Percentiles rank a stretch among this genome's conserved stretches.
Conservation (phyloP, 2,113 vertebrate genomes). For the Atherinomorus stipes region DNA sequence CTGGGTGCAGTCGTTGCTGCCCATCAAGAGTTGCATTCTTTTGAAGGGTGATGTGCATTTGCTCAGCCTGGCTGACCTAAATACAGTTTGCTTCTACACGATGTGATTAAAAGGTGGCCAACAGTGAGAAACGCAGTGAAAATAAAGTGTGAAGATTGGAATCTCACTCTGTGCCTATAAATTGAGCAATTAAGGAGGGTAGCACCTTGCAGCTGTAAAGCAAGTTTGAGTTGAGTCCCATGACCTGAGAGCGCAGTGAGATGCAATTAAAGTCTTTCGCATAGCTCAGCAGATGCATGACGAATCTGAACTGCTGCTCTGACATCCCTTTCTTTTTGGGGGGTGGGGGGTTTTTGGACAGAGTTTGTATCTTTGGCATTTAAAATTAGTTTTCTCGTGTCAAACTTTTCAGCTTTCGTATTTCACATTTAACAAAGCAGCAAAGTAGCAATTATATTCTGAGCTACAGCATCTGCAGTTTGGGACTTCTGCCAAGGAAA, state of each 20-base stretch:
- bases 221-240: constrained; percentile 29
- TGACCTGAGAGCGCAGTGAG: constrained; percentile 35
- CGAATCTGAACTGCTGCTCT: background rate
- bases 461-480: constrained; percentile 9
- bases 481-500: background rate
- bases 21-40: constrained; percentile 14
- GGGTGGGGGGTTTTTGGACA: background rate
- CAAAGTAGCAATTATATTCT: constrained; percentile 31
- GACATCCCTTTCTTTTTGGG: background rate
- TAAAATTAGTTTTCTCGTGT: constrained; percentile 10
- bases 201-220: constrained; percentile 51
- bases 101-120: constrained; percentile 28
- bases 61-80: background rate
- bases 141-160: constrained; percentile 21
- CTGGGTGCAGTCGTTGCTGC: background rate
- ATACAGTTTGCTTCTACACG: background rate
- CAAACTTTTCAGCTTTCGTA: constrained; percentile 19
- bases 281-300: background rate
- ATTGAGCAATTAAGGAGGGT: constrained; percentile 34
- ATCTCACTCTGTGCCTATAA: constrained; percentile 8
- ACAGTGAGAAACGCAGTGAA: constrained; percentile 4
- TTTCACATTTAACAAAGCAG: constrained; percentile 33
- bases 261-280: constrained; percentile 50
- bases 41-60: background rate
- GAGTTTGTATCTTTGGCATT: constrained; percentile 10